These are phyloP conservation scores for Micropterix aruncella DNA, from an alignment of 2,888 invertebrate genomes.

Conservation along the genomic window DNA sequence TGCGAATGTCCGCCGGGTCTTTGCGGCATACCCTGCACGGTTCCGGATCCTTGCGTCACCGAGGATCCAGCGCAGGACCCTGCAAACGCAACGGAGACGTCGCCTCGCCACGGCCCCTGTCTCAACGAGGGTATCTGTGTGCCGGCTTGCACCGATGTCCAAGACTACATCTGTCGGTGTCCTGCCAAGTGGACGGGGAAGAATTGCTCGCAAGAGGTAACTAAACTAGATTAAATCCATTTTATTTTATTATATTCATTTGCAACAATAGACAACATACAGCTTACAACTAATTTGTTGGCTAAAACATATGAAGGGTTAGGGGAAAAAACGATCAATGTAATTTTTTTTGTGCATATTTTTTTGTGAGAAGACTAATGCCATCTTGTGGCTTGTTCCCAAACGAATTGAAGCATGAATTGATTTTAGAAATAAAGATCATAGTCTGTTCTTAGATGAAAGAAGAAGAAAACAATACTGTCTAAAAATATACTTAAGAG, in stretches of 20 bases:
- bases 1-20: constrained; percentile 45
- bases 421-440: no score
- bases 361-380: no score
- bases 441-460: no score
- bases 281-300: no score
- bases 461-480: no score
- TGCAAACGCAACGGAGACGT: constrained; percentile 5
- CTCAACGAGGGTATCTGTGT: constrained; percentile 56
- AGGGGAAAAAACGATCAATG: no score
- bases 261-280: no score
- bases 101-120: constrained; percentile 39
- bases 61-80: constrained; percentile 10
- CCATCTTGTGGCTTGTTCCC: no score
- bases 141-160: constrained; percentile 43
- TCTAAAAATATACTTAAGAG: no score
- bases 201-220: constrained; percentile 60
- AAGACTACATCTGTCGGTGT: constrained; percentile 58
- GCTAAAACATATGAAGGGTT: no score
- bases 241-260: constrained; percentile 2
- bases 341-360: no score
- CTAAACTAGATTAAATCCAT: constrained; percentile 12
- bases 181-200: constrained; percentile 53
- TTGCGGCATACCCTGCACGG: constrained; percentile 63
- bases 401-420: no score
- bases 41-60: constrained; percentile 54